Base-by-base conservation (phyloP, 2,113 vertebrate genomes). In the Gymnogyps californianus region DNA sequence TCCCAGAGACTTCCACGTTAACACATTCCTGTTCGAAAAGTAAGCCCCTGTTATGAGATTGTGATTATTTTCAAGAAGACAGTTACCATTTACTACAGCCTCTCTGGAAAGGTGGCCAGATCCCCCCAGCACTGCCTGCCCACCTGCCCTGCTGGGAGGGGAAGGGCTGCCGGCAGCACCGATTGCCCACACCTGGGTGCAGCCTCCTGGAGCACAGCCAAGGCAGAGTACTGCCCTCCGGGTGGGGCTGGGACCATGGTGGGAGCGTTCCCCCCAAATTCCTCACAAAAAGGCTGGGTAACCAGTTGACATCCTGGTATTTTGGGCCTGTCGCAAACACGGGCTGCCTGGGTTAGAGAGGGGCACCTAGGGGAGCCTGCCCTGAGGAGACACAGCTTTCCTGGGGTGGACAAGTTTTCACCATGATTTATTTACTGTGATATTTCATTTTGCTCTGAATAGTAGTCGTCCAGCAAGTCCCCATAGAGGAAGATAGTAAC, bases 201-300 rank as follows among this genome's bases (percentile, higher is more conserved):
- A 64, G 40, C 57, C 85, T 75, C 59, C 70, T 94, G 86, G 47
- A 91, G 51, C 59, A 21, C 21, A 80, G 87, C 87, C 72, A 87
- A 84, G 61, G 47, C 77, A 64, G 6, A 52, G 31, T 1, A 9
- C 36, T 44, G 34, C 32, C 3, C 22, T 10, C 8, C 1, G 0
- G 16, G 9, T 0, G 0, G 20, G 12, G 26, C 34, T 57, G 11
- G 8, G 19, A 26, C 28, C 0, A 0, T 10, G 6, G 11, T 5
- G 13, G 26, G 16, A 29, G 6, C 0, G 1, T 18, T 34, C 1
- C 13, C 9, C 14, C 11, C 5, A 7, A 0, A 10, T 32, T 72
- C 31, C 49, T 67, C 21, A 32, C 20, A 44, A 28, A 65, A 82
- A 62, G 6, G 4, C 9, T 25, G 8, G 11, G 13, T 7, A 1